A percentile compares a stretch with the other conserved stretches of the same genome.
These are phyloP conservation scores for Drymonia ruficornis DNA, from an alignment of 2,888 invertebrate genomes.

Conservation along the genomic window DNA sequence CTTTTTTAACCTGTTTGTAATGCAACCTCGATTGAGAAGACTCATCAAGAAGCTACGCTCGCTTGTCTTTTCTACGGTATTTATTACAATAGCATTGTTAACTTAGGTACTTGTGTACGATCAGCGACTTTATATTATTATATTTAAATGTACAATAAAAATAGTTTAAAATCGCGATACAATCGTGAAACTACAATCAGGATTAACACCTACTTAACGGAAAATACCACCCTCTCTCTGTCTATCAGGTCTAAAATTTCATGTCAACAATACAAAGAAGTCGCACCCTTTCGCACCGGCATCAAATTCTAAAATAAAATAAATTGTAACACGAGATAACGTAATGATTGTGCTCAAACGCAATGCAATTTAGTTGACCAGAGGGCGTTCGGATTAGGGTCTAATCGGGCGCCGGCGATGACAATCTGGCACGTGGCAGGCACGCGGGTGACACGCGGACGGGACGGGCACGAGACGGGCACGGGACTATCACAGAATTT, in stretches of 20 bases:
- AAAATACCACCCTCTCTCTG: slow-evolving; percentile 43
- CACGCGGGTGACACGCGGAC: slow-evolving; percentile 55
- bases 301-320: slow-evolving; percentile 53
- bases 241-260: slow-evolving; percentile 63
- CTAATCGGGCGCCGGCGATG: slow-evolving; percentile 79
- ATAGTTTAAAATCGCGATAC: too few relatives aligned
- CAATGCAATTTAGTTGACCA: slow-evolving; percentile 64
- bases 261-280: slow-evolving; percentile 40
- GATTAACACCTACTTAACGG: slow-evolving; percentile 21
- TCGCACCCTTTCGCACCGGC: slow-evolving; percentile 23
- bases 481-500: slow-evolving; percentile 2
- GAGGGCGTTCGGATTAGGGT: slow-evolving; percentile 74
- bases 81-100: too few relatives aligned
- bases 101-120: too few relatives aligned
- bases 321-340: slow-evolving; percentile 76
- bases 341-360: slow-evolving; percentile 68
- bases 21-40: too few relatives aligned
- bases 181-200: not conserved
- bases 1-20: too few relatives aligned
- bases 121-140: too few relatives aligned
- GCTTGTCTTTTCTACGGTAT: too few relatives aligned
- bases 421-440: slow-evolving; percentile 62
- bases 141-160: too few relatives aligned
- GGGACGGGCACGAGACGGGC: slow-evolving; percentile 27
- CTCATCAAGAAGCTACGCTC: too few relatives aligned